Evolutionary conservation across 2,113 vertebrate species (phyloP), one percentile per base, ranked within the genome.

Genomic region (Aramus guarauna): DNA sequence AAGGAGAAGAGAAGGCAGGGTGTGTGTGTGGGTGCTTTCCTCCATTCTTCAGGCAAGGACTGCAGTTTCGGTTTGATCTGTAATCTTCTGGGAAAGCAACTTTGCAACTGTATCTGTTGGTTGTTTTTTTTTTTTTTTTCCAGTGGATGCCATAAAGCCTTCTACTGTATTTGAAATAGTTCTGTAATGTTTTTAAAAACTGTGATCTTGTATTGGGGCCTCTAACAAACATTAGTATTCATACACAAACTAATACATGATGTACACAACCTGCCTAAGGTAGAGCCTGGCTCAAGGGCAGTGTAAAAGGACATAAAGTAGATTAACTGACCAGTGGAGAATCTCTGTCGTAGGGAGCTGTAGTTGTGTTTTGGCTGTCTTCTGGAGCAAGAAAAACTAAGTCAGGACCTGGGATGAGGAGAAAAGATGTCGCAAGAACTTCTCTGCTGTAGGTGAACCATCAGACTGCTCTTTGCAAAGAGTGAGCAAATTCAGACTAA

Each of bases 1-100:
- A 75, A 74, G 67, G 68, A 59, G 34, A 53, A 88, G 64, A 66
- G 71, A 55, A 90, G 56, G 20, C 53, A 64, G 52, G 13, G 16
- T 41, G 63, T 41, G 24, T 12, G 6, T 24, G 19, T 13, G 6
- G 8, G 9, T 3, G 6, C 47, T 55, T 91, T 71, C 17, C 23
- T 55, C 13, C 2, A 5, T 58, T 93, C 58, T 82, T 83, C 43
- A 66, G 45, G 30, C 36, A 73, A 5, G 14, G 37, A 20, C 27
- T 74, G 78, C 30, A 78, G 6, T 81, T 94, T 80, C 63, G 76
- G 29, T 88, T 93, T 79, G 36, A 64, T 73, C 58, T 93, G 27
- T 48, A 85, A 48, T 73, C 18, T 93, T 76, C 45, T 76, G 29
- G 30, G 34, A 64, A 82, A 88, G 9, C 12, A 73, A 43, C 34